Evolutionary conservation across 1,140 invertebrate genomes (phyloP), one percentile per base, ranked within the genome.

Genomic region (Oedothorax gibbosus): DNA sequence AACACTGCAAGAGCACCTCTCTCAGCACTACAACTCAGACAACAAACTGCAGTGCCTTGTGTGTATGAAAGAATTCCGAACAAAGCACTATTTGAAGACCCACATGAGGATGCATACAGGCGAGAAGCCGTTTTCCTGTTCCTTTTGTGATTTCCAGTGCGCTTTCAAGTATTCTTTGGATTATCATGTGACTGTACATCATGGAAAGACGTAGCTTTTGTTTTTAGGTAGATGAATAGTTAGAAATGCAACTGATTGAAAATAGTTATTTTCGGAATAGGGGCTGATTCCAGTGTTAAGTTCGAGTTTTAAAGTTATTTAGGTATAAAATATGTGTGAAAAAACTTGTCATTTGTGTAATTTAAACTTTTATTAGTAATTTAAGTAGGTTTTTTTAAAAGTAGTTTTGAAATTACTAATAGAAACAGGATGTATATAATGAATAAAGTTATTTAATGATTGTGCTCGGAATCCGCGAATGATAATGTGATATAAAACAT

Each of bases 161-260:
- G 15, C 71, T 20, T 68, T 68, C 66, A 68, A 12, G 20, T 35
- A 68, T 68, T 68, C 66, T 15, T 68, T 68, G 66, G 12, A 68
- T 68, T 68, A 68, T 15, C 66, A 68, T 21, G 50, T 68, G 66
- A 68, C 21, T 2, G 15, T 14, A 0, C 66, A 68, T 7, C 66
- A 68, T 35, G 11, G 21, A 0, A 11, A 35, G 20, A 11, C 7
- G 5, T 49, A 68, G 21, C 50, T 5, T 20, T 65, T n/a, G 12
- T n/a, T 65, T n/a, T 20, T 65, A 21, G n/a, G 62, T 20, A 20
- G 18, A 20, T 21, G 21, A 20, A 21, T 64, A 9, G 11, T 64
- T 62, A 7, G 14, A 14, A 6, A 14, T 15, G 12, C 6, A 62
- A 62, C 14, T 0, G 14, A 0, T 62, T 62, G 18, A 15, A 15